A percentile compares a stretch with the other conserved stretches of the same genome.
These are phyloP conservation scores for Hyperoplus immaculatus DNA, from an alignment of 2,797 vertebrate species.

Conservation along the genomic window DNA sequence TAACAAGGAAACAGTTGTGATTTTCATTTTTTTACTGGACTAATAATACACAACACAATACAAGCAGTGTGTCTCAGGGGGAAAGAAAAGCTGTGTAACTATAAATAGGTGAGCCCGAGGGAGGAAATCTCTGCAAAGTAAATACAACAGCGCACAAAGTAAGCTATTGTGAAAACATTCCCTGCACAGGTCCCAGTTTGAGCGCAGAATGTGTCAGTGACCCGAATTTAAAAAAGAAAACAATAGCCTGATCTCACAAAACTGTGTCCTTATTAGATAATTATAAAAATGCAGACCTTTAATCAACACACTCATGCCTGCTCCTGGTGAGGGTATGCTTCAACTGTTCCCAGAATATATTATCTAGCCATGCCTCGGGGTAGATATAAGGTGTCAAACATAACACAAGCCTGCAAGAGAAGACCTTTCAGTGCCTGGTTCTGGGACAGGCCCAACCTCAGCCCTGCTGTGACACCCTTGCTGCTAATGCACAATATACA, in stretches of 20 bases:
- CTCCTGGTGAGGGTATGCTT: neutral
- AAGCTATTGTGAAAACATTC: slow-evolving; percentile 32
- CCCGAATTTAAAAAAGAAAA: neutral
- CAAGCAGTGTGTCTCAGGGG: neutral
- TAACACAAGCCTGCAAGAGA: neutral
- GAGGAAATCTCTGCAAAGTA: neutral
- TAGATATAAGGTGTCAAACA: slow-evolving; percentile 22
- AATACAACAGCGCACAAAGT: slow-evolving; percentile 22
- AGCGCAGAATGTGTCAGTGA: slow-evolving; percentile 10
- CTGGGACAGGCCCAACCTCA: slow-evolving; percentile 5
- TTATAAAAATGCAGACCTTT: neutral
- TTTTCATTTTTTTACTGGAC: neutral
- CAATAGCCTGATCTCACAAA: neutral
- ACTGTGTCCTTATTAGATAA: neutral
- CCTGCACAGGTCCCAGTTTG: slow-evolving; percentile 10
- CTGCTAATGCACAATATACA: neutral
- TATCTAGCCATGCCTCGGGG: slow-evolving; percentile 12
- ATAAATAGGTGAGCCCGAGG: neutral
- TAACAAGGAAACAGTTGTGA: too few species aligned
- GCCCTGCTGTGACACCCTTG: slow-evolving; percentile 12
- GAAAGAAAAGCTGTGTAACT: too few species aligned
- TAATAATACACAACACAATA: neutral
- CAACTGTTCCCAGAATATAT: neutral
- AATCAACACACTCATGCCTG: slow-evolving; percentile 16
- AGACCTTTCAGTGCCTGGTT: neutral